Conservation (phyloP, 2,888 invertebrate genomes). For the Sarcophaga rosellei region DNA sequence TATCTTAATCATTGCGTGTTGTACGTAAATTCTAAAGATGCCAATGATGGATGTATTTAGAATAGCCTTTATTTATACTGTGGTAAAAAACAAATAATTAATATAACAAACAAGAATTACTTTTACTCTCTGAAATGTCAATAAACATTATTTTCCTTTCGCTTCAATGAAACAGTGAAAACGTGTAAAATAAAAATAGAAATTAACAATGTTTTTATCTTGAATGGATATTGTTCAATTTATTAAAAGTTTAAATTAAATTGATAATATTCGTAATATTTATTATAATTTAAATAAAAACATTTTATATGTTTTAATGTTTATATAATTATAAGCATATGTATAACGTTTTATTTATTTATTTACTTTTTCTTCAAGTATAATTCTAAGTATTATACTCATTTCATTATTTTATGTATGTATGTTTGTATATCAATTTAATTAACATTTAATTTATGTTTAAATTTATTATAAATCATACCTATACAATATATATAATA, state of each 20-base stretch:
- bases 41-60: too few species aligned
- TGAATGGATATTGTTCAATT: conserved; percentile 25
- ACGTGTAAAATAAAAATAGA: too few species aligned
- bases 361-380: conserved; percentile 10
- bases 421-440: too few species aligned
- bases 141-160: too few species aligned
- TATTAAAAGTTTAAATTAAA: conserved; percentile 37
- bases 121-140: too few species aligned
- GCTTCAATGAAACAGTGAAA: too few species aligned
- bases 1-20: too few species aligned
- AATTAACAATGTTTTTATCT: background rate
- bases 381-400: conserved; percentile 47
- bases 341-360: conserved; percentile 44
- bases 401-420: conserved; percentile 37
- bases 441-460: conserved; percentile 11
- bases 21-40: too few species aligned
- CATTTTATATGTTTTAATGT: conserved; percentile 27
- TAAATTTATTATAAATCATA: conserved; percentile 59
- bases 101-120: too few species aligned
- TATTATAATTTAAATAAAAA: conserved; percentile 45
- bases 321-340: conserved; percentile 31
- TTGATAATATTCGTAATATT: conserved; percentile 41
- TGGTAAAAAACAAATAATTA: too few species aligned
- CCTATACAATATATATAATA: conserved; percentile 46
- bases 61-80: too few species aligned